Evolutionary conservation across 2,113 vertebrate species (phyloP).

Genomic region (Cynoglossus semilaevis): DNA sequence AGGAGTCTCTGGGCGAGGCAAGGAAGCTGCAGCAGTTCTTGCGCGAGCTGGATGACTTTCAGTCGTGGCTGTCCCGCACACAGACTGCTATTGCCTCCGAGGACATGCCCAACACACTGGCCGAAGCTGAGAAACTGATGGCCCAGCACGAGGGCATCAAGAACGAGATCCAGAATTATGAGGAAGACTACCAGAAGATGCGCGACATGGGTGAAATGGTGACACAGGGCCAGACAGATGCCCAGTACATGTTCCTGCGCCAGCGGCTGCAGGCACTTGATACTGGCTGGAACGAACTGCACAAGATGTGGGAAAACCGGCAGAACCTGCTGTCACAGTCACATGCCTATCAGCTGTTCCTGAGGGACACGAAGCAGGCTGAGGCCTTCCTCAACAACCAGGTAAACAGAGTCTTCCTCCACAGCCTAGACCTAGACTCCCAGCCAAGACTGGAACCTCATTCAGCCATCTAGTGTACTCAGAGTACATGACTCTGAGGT

Average conservation of each 20-base stretch:
- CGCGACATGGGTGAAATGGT: conserved; percentile 98
- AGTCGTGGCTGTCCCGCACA: conserved; percentile 94
- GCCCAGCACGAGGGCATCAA: conserved; percentile 93
- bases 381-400: conserved; percentile 98
- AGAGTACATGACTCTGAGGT: too few species aligned
- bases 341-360: conserved; percentile 93
- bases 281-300: conserved; percentile 96
- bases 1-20: conserved; percentile 94
- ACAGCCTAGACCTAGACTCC: too few species aligned
- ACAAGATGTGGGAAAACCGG: conserved; percentile 98
- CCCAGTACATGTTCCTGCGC: conserved; percentile 95
- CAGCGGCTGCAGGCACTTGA: conserved; percentile 93
- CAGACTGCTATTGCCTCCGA: conserved; percentile 95
- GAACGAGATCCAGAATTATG: conserved; percentile 93
- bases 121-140: conserved; percentile 93
- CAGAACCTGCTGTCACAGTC: conserved; percentile 95
- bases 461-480: too few species aligned
- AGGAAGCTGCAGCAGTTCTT: conserved; percentile 97
- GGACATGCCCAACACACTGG: conserved; percentile 94
- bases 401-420: conserved; percentile 62
- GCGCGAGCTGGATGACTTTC: conserved; percentile 96
- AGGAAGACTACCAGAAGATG: conserved; percentile 99
- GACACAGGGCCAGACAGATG: conserved; percentile 91
- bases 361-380: conserved; percentile 94
- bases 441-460: too few species aligned